Base-by-base conservation (phyloP, 2,113 vertebrate genomes). In the Spea multiplicata region DNA sequence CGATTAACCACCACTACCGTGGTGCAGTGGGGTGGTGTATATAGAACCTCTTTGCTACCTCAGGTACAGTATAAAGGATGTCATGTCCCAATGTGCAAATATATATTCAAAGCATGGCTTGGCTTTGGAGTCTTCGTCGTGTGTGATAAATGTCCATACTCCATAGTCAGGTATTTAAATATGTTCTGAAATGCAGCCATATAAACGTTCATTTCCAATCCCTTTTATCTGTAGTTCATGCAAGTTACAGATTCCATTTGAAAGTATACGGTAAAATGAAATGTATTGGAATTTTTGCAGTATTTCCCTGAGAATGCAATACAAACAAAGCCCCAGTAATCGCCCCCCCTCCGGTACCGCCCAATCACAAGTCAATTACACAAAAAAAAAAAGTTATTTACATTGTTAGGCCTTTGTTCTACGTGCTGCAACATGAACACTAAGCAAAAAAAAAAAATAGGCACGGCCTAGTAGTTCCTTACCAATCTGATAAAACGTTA, bases 401-500 rank as follows among this genome's bases (percentile, higher is more conserved):
- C 75, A 77, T 65, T 16, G 44, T 53, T 71, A 55, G n/a, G 59
- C 46, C 30, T 52, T 61, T 82, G 74, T 81, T 78, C 81, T 79
- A 80, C 78, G 86, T 10, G 75, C 85, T 66, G 82, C 78, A 85
- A 67, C 64, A 69, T 66, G 55, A 59, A 59, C 55, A 59, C 12
- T 59, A 59, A 13, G 71, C 68, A 82, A 74, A 88, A 80, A 85
- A 83, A 89, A 83, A 87, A n/a, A n/a, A n/a, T 91, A 94, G 94
- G 95, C 94, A 95, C 92, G 92, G 89, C 84, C 86, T 84, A 59
- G 50, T 88, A 62, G 59, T 87, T 89, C 92, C 91, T 95, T 98
- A 97, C 97, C 97, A 97, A 98, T 98, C 96, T 98, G 97, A 97
- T 97, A 97, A 97, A 96, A 91, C 93, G 13, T 83, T 85, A 85